These are phyloP conservation scores for Eupeodes luniger DNA, from an alignment of 2,888 invertebrate species.

Conservation along the genomic window DNA sequence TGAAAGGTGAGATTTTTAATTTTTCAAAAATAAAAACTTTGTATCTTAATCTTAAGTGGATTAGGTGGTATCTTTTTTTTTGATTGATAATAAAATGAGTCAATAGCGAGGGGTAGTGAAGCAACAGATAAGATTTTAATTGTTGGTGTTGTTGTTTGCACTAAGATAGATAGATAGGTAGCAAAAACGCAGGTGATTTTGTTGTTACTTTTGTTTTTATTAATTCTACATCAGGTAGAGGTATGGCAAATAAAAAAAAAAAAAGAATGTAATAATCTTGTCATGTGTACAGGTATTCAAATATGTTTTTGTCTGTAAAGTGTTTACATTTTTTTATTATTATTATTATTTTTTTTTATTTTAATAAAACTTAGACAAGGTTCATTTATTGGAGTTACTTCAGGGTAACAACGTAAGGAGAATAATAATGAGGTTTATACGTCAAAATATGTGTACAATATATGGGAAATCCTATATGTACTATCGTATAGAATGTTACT, in stretches of 20 bases:
- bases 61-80: background rate
- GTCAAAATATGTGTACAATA: conserved; percentile 34
- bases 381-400: conserved; percentile 30
- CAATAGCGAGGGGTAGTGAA: background rate
- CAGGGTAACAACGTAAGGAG: conserved; percentile 25
- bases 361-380: conserved; percentile 28
- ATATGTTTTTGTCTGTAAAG: conserved; percentile 40
- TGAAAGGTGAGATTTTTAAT: conserved; percentile 58
- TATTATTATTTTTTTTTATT: conserved; percentile 19
- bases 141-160: background rate
- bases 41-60: background rate
- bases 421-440: conserved; percentile 40
- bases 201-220: background rate
- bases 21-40: no score
- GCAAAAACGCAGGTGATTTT: conserved; percentile 15
- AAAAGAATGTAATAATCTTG: conserved; percentile 16
- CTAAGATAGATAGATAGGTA: background rate
- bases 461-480: conserved; percentile 15
- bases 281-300: conserved; percentile 36
- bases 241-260: background rate
- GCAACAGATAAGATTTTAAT: conserved; percentile 20
- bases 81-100: conserved; percentile 7
- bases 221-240: background rate
- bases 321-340: conserved; percentile 41
- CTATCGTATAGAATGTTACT: no score